These are phyloP conservation scores for Nephila pilipes DNA, from an alignment of 1,140 invertebrate species.

Conservation along the genomic window DNA sequence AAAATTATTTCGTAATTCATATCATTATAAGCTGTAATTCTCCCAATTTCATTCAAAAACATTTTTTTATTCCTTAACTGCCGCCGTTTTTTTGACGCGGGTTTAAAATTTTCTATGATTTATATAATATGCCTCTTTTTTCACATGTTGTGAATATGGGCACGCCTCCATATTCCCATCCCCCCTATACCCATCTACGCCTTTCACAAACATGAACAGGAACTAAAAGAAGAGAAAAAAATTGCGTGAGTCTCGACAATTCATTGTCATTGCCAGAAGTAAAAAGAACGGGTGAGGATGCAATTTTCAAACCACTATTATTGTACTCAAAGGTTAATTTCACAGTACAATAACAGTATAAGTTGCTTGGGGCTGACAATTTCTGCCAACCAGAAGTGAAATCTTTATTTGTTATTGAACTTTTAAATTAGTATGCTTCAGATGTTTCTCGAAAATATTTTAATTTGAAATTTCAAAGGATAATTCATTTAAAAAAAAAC, in stretches of 20 bases:
- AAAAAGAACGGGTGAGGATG: constrained; percentile 11
- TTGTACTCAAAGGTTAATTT: not conserved
- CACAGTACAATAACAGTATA: not conserved
- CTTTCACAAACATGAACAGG: not conserved
- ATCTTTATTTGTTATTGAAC: not conserved
- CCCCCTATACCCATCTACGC: not conserved
- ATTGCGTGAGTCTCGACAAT: not conserved
- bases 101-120: not conserved
- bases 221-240: not conserved
- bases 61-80: not conserved
- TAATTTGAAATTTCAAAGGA: no score
- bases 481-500: no score
- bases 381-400: not conserved
- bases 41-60: no score
- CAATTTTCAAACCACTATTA: constrained; percentile 21
- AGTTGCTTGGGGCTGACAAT: not conserved
- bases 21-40: constrained; percentile 23
- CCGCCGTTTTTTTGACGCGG: not conserved
- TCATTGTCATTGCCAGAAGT: constrained; percentile 49
- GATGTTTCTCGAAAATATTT: not conserved
- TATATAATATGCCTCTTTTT: constrained; percentile 31
- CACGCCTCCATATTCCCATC: constrained; percentile 2
- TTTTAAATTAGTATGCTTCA: not conserved
- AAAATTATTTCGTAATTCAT: constrained; percentile 34
- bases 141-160: not conserved